phyloP scores from a whole-genome alignment of 2,797 vertebrate genomes.

The Diglossa cyanea region DNA sequence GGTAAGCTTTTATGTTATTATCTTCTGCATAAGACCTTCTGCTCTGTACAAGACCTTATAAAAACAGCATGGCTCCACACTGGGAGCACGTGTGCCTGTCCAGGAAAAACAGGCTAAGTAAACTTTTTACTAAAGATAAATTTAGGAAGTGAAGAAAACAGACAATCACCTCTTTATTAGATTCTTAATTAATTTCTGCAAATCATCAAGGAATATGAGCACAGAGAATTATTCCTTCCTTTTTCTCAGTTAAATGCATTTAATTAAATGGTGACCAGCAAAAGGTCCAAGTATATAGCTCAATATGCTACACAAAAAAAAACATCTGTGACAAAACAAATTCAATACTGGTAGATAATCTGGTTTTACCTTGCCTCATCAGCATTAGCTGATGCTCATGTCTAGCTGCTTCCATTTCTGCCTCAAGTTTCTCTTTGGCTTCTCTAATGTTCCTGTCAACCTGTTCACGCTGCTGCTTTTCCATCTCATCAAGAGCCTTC shows the following conservation, averaged over 20 bases:
- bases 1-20: neutral
- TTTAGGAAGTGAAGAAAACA: neutral
- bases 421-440: constrained; percentile 95
- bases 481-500: constrained; percentile 97
- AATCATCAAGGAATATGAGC: neutral
- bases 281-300: neutral
- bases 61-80: neutral
- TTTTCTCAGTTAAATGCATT: neutral
- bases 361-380: constrained; percentile 92
- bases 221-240: neutral
- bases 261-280: neutral
- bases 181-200: neutral
- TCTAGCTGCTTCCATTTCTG: constrained; percentile 96
- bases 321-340: neutral
- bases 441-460: constrained; percentile 94
- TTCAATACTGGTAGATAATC: neutral
- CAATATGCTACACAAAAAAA: neutral
- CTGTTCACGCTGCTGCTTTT: constrained; percentile 94
- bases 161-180: neutral
- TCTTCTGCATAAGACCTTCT: neutral
- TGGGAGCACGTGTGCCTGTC: neutral
- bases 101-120: neutral
- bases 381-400: constrained; percentile 98
- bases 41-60: neutral
- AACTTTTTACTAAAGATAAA: neutral